Base-by-base conservation (phyloP, 2,113 vertebrate species). In the Oreotrochilus melanogaster region DNA sequence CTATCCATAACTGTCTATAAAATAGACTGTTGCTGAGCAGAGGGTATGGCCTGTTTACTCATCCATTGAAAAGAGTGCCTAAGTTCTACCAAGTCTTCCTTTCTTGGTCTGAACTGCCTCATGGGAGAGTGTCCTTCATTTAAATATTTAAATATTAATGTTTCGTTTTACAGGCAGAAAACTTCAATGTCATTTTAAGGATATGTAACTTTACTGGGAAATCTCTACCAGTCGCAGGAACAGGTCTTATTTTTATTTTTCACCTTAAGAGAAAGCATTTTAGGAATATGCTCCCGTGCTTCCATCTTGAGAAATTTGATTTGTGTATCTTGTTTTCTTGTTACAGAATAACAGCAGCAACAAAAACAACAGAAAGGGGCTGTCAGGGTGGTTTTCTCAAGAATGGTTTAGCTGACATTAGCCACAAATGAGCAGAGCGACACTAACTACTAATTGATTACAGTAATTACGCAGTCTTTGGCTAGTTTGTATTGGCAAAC, bases 101-200 rank as follows among this genome's bases (percentile, higher is more conserved):
- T 97, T 96, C 96, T 92, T 93, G 88, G 92, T 90, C 67, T 97
- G 97, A 97, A 97, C 95, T 93, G 94, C 97, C 92, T 97, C 97
- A 94, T 98, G 96, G 98, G 97, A 98, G 98, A 98, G 95, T 97
- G 98, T 98, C 98, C 98, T 98, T 99, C 98, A 98, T 99, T 99
- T 99, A 98, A 99, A 99, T 99, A 98, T 99, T 99, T 99, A 98
- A 99, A 99, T 99, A 99, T 99, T 99, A 99, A 99, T 99, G 98
- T 97, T 98, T 98, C 97, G 95, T 97, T 97, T 98, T 98, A 95
- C 92, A 96, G 98, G 98, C 96, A 28, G 97, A 97, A 98, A 98
- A 98, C 98, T 98, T 99, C 98, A 99, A 99, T 99, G 98, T 99
- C 98, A 98, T 98, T 98, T 98, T 98, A 98, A 99, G 98, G 98